These are phyloP conservation scores for Agelas oroides DNA, from an alignment of 37 sponge, comb jelly and placozoan genomes.

Conservation along the genomic window DNA sequence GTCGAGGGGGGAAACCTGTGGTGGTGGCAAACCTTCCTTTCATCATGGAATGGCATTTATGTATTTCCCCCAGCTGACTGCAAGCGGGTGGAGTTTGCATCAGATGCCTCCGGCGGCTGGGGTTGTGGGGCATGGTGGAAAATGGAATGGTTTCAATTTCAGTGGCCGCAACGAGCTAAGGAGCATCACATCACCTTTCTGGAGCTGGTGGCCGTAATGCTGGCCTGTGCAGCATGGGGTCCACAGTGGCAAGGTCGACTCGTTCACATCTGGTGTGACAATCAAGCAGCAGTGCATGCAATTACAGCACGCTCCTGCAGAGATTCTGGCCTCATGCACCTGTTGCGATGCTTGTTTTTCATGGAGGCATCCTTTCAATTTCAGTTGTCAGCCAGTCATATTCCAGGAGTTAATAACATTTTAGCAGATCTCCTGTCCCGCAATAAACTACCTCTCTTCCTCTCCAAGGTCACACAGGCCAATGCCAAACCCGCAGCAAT, in stretches of 20 bases:
- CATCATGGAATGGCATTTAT: constrained; percentile 26
- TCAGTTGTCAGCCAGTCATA: not conserved
- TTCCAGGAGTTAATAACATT: constrained; percentile 18
- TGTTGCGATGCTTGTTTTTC: constrained; percentile 44
- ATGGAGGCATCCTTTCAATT: constrained; percentile 36
- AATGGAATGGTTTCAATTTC: constrained; percentile 47
- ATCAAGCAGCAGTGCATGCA: constrained; percentile 46
- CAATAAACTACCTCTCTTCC: constrained; percentile 15
- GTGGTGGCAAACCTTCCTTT: constrained; percentile 42
- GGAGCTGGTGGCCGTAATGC: constrained; percentile 41
- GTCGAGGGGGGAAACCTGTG: no score
- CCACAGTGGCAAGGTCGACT: constrained; percentile 9
- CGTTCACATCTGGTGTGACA: constrained; percentile 35
- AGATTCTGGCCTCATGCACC: constrained; percentile 36
- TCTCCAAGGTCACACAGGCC: not conserved
- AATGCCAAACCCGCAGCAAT: not conserved
- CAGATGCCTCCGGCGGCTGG: constrained; percentile 46
- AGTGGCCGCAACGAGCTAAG: constrained; percentile 17
- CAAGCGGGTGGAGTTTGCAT: not conserved
- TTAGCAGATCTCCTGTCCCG: constrained; percentile 50
- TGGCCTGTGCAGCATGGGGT: constrained; percentile 54
- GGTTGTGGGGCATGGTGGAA: constrained; percentile 40
- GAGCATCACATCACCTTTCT: constrained; percentile 20
- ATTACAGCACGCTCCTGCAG: constrained; percentile 13
- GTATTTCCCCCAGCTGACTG: not conserved